Base-by-base conservation (phyloP, 2,888 invertebrate genomes). In the Hofmannophila pseudospretella region DNA sequence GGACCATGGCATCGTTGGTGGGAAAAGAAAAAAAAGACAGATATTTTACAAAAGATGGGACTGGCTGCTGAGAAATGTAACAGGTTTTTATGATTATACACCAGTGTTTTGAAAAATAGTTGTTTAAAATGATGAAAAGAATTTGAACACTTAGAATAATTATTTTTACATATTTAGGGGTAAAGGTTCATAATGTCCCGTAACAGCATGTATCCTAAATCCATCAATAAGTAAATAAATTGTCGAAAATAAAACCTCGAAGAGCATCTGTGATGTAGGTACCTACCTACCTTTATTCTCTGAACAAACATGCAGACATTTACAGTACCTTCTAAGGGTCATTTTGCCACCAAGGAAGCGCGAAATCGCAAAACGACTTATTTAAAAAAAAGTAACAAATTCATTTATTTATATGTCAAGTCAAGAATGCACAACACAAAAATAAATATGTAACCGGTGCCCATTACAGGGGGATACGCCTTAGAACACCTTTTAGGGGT, bases 361-460 rank as follows among this genome's bases (percentile, higher is more conserved):
- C 76, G 70, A 84, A 84, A 82, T 82, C 65, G 69, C 54, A 49
- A 54, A 57, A 63, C 54, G 54, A 48, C 54, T 34, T 39, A 34
- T 54, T 58, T 61, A 70, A 68, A 69, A 37, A 51, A 73, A 59
- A 58, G 54, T 56, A 64, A 68, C 64, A 68, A 67, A 75, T 73
- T 77, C 79, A 81, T 79, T 77, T 81, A 81, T 80, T 81, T 78
- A 79, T 59, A 58, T 73, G 82, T 81, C 84, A 82, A 67, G 71
- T 72, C 70, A 70, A 72, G 79, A 84, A 82, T 81, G 78, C 66
- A 72, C 57, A 79, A 79, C 74, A 81, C 78, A 76, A 78, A 82
- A 86, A 86, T 86, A 84, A 84, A 85, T 84, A 85, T 84, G 76
- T 82, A 79, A 76, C 73, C 67, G 76, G 70, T 69, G 73, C 71